Conservation (phyloP, 2,113 vertebrate species). For the Mastomys natalensis region DNA sequence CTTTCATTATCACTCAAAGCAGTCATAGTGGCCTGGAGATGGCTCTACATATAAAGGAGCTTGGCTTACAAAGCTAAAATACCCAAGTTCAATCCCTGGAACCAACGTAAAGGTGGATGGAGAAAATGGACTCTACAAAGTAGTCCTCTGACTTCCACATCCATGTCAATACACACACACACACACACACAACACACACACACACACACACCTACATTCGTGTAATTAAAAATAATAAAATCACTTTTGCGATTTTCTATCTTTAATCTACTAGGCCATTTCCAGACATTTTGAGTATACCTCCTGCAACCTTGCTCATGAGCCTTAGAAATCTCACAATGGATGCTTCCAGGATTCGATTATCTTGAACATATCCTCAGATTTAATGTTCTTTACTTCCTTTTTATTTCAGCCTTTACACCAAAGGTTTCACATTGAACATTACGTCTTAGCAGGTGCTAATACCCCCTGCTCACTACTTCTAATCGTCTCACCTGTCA, state of each 20-base stretch:
- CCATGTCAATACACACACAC: no score
- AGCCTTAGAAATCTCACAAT: background rate
- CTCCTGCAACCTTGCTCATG: background rate
- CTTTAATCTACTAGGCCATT: background rate
- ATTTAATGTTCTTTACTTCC: background rate
- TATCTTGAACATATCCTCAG: background rate
- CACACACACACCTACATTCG: background rate
- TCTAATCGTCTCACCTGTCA: background rate
- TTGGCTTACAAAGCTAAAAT: background rate
- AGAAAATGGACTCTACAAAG: background rate
- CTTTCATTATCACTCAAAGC: slow-evolving; percentile 4
- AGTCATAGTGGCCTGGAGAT: background rate
- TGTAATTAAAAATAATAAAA: slow-evolving; percentile 13
- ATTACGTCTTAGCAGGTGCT: background rate
- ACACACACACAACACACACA: no score
- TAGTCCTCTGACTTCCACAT: background rate
- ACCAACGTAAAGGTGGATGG: background rate
- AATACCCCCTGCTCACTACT: background rate
- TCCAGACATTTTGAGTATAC: background rate
- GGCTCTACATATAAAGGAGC: background rate
- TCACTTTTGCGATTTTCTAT: slow-evolving; percentile 47
- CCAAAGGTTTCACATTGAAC: background rate
- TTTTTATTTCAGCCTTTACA: background rate
- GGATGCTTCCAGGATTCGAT: background rate
- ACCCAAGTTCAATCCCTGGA: background rate